phyloP scores from a whole-genome alignment of 1,140 invertebrate species.

The Amyelois transitella region DNA sequence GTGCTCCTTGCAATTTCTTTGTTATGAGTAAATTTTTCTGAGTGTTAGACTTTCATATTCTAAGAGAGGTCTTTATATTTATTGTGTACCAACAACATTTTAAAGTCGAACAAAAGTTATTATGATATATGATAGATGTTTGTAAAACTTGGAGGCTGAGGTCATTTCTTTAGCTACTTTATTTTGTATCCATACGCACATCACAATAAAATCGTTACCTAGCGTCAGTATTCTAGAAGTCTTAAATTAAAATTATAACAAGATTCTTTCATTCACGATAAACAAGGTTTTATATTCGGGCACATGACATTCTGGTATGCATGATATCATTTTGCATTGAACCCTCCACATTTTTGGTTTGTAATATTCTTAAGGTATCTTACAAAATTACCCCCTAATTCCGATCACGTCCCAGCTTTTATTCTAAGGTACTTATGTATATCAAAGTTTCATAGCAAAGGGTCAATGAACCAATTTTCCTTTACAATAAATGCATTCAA shows the following conservation, averaged over 20 bases:
- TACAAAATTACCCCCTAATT: slow-evolving; percentile 46
- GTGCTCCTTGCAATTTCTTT: too few species aligned
- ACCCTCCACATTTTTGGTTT: slow-evolving; percentile 50
- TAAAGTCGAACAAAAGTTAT: too few species aligned
- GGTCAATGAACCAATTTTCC: slow-evolving; percentile 52
- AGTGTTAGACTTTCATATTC: too few species aligned
- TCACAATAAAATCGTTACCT: slow-evolving; percentile 53
- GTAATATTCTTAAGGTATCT: slow-evolving; percentile 55
- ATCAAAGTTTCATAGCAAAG: slow-evolving; percentile 60
- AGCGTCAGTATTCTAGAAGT: too few species aligned
- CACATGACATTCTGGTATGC: neutral
- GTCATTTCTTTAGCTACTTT: neutral
- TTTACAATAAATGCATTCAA: slow-evolving; percentile 39
- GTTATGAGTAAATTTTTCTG: too few species aligned
- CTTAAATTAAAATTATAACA: slow-evolving; percentile 63
- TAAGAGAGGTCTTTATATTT: too few species aligned
- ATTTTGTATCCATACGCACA: slow-evolving; percentile 9
- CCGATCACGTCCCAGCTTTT: slow-evolving; percentile 62
- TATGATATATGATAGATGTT: too few species aligned
- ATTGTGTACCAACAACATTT: too few species aligned
- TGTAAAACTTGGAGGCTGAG: neutral
- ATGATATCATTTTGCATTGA: slow-evolving; percentile 28
- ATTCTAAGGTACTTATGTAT: slow-evolving; percentile 58
- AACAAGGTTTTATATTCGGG: too few species aligned
- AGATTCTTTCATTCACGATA: slow-evolving; percentile 61